Conservation (phyloP, 2,888 invertebrate genomes). For the Coecobrya sp. region DNA sequence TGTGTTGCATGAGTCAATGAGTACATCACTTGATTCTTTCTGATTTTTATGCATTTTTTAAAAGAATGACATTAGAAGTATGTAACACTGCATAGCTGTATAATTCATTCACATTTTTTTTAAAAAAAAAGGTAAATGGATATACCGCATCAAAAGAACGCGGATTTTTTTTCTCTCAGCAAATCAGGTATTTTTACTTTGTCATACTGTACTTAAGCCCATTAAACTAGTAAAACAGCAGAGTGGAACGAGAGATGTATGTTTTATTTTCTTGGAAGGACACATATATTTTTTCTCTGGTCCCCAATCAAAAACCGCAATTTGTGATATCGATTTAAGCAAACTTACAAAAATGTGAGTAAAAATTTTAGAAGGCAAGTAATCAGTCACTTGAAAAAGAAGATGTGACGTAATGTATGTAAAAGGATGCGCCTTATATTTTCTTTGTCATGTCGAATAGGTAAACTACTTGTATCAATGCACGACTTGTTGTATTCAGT, state of each 20-base stretch:
- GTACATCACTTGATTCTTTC: background rate
- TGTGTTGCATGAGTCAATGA: background rate
- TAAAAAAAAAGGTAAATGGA: too few relatives aligned
- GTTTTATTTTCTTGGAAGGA: slow-evolving; percentile 32
- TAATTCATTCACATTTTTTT: slow-evolving; percentile 22
- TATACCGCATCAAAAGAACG: background rate
- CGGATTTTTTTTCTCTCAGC: slow-evolving; percentile 12
- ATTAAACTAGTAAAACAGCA: too few relatives aligned
- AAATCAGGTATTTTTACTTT: background rate
- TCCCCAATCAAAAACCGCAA: slow-evolving; percentile 11
- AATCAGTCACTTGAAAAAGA: background rate
- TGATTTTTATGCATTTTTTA: background rate
- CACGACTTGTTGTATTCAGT: background rate
- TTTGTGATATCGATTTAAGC: background rate
- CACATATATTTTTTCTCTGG: slow-evolving; percentile 1
- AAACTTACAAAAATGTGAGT: slow-evolving; percentile 11
- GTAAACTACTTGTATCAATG: background rate
- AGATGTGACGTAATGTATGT: background rate
- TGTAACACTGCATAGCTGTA: background rate
- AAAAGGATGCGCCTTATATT: slow-evolving; percentile 6
- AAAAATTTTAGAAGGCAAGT: slow-evolving; percentile 55
- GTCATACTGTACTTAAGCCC: background rate
- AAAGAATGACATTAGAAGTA: background rate
- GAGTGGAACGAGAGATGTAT: too few relatives aligned
- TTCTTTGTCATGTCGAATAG: background rate